phyloP scores from a whole-genome alignment of 2,888 invertebrate species.

The Tanypteryx hageni region DNA sequence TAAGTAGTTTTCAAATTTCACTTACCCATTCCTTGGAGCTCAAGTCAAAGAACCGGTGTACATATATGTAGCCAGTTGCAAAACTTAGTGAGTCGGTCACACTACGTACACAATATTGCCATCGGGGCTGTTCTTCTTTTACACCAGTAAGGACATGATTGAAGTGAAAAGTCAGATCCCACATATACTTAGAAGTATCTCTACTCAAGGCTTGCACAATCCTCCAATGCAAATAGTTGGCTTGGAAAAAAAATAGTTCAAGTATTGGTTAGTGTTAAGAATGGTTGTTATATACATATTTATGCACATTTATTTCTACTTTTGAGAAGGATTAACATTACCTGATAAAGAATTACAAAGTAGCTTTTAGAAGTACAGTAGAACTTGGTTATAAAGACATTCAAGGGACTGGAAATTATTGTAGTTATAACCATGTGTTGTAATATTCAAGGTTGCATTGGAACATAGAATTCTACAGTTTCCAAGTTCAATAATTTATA shows the following conservation, averaged over 20 bases:
- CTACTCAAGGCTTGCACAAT: constrained; percentile 78
- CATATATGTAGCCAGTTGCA: constrained; percentile 76
- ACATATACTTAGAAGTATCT: constrained; percentile 68
- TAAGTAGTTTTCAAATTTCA: too few species aligned
- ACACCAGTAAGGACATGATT: constrained; percentile 75
- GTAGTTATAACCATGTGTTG: too few species aligned
- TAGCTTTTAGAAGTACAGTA: too few species aligned
- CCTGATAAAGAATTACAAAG: too few species aligned
- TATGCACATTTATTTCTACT: too few species aligned
- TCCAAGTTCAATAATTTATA: too few species aligned
- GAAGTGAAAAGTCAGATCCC: constrained; percentile 80
- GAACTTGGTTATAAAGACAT: too few species aligned
- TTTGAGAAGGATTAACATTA: too few species aligned
- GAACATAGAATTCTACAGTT: too few species aligned
- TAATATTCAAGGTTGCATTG: too few species aligned
- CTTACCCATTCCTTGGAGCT: constrained; percentile 52
- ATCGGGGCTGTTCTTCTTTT: constrained; percentile 77
- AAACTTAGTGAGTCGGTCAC: constrained; percentile 80
- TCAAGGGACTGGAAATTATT: too few species aligned
- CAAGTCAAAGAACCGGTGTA: constrained; percentile 41
- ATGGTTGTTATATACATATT: too few species aligned
- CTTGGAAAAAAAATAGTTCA: constrained; percentile 74
- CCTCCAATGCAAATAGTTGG: constrained; percentile 88
- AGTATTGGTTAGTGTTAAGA: neutral
- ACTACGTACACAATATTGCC: constrained; percentile 69